Evolutionary conservation across 2,113 vertebrate genomes (phyloP).

Genomic region (Monopterus albus): DNA sequence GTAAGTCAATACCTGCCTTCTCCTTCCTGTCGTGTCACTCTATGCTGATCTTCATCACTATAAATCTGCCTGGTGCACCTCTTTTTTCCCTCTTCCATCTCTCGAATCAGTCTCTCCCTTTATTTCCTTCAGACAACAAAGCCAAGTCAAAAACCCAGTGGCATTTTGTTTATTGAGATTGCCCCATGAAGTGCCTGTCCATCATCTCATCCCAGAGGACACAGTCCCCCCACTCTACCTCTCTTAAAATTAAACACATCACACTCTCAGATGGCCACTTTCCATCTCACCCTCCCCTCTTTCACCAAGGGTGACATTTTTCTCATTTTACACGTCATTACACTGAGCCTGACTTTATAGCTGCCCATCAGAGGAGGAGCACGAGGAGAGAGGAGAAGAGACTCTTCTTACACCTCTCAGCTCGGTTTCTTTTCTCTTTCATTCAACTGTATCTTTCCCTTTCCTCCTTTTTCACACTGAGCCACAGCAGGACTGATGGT

Average conservation of each 20-base stretch:
- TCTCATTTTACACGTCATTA: constrained; percentile 84
- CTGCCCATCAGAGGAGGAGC: constrained; percentile 53
- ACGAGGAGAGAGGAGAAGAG: constrained; percentile 18
- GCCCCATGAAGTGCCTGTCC: constrained; percentile 30
- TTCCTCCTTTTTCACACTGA: background rate
- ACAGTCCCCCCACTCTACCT: constrained; percentile 17
- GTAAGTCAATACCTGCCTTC: constrained; percentile 2
- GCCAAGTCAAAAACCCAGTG: background rate
- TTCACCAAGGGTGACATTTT: constrained; percentile 68
- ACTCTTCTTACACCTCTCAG: constrained; percentile 19
- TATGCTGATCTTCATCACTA: constrained; percentile 26
- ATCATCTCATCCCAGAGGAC: constrained; percentile 59
- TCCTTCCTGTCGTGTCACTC: background rate
- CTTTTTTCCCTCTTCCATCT: background rate
- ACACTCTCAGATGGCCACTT: constrained; percentile 52
- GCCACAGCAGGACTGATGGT: constrained; percentile 16
- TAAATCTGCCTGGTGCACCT: constrained; percentile 24
- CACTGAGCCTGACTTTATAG: constrained; percentile 66
- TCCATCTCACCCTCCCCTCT: constrained; percentile 28
- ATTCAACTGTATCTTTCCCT: background rate
- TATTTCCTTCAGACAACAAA: constrained; percentile 22
- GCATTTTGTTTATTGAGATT: constrained; percentile 18
- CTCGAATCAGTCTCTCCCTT: background rate
- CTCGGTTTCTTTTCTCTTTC: constrained; percentile 12
- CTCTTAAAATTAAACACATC: constrained; percentile 68